Evolutionary conservation across 2,113 vertebrate genomes (phyloP).

Genomic region (Pluvianellus socialis): DNA sequence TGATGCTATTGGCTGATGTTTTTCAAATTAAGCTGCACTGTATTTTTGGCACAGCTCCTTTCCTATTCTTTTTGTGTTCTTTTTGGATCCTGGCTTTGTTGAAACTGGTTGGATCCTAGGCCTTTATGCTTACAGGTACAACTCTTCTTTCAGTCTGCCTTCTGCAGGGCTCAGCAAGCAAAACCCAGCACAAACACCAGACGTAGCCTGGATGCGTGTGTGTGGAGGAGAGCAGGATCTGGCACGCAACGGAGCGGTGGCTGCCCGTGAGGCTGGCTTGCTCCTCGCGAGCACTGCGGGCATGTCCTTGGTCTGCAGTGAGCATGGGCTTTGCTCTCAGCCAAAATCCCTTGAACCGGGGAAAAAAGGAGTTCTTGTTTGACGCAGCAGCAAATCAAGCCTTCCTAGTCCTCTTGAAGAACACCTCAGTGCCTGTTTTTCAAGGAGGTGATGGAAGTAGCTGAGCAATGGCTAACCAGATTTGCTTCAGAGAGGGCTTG

Average conservation of each 20-base stretch:
- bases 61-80: background rate
- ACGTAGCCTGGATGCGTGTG: fast-evolving
- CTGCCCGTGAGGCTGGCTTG: background rate
- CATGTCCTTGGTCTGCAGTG: background rate
- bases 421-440: background rate
- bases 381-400: background rate
- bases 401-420: background rate
- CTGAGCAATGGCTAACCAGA: background rate
- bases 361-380: background rate
- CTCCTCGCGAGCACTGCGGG: background rate
- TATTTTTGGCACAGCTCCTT: background rate
- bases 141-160: background rate
- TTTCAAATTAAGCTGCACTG: background rate
- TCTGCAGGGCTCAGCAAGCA: background rate
- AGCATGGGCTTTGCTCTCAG: background rate
- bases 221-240: background rate
- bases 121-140: background rate
- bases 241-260: background rate
- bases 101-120: background rate
- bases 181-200: background rate
- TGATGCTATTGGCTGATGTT: background rate
- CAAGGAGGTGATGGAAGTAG: background rate
- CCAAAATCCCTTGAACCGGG: background rate
- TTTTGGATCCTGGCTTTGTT: background rate
- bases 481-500: background rate